Conservation (phyloP, 64 coral and sea anemone species). For the Montipora sp. region DNA sequence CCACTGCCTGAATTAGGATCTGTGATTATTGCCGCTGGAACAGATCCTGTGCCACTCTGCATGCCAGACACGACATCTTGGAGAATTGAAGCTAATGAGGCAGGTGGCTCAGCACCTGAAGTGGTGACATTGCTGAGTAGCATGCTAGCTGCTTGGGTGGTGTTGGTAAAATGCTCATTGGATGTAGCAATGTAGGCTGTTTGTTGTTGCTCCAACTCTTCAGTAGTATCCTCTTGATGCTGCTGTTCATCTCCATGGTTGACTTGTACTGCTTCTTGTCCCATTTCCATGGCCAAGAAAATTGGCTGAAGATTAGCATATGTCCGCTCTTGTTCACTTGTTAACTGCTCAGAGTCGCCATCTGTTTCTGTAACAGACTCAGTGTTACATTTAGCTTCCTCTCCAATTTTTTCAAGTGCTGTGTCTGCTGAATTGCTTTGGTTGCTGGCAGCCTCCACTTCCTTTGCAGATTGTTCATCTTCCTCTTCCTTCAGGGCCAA, state of each 20-base stretch:
- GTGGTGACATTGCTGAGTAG: constrained; percentile 80
- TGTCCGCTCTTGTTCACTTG: constrained; percentile 85
- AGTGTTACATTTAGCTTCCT: not conserved
- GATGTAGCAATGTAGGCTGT: constrained; percentile 45
- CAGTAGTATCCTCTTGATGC: constrained; percentile 63
- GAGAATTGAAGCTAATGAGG: constrained; percentile 81
- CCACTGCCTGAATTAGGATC: constrained; percentile 93
- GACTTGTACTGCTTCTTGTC: constrained; percentile 71
- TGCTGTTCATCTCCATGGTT: constrained; percentile 67
- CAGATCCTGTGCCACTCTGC: constrained; percentile 82
- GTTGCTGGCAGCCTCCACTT: not conserved
- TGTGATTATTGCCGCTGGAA: constrained; percentile 93
- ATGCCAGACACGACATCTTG: constrained; percentile 96
- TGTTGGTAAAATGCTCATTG: constrained; percentile 67
- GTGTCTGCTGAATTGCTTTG: not conserved
- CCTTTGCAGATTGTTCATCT: not conserved
- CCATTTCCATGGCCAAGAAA: constrained; percentile 96
- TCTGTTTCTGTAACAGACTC: constrained; percentile 24
- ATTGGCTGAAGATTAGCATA: constrained; percentile 97
- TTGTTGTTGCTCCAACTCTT: constrained; percentile 63
- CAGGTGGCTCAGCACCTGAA: constrained; percentile 62
- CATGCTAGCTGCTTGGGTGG: constrained; percentile 54
- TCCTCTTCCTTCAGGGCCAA: constrained; percentile 1
- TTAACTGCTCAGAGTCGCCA: not conserved
- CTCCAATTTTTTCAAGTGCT: not conserved